Evolutionary conservation across 2,113 vertebrate genomes (phyloP), one percentile per base, ranked within the genome.

Genomic region (Plestiodon gilberti): DNA sequence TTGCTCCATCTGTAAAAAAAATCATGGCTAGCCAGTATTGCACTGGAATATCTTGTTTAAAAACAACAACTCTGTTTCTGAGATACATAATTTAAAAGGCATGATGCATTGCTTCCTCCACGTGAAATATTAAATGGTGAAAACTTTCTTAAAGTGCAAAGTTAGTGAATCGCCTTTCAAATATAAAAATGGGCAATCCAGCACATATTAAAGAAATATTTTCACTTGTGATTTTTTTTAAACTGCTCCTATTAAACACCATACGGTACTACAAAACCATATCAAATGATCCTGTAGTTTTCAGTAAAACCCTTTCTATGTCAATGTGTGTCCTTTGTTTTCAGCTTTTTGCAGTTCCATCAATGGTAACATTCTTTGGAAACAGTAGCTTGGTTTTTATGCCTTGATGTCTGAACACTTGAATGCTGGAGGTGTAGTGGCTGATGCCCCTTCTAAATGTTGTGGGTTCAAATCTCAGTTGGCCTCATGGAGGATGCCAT

Each of bases 1-100:
- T 6, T 77, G 30, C 87, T 90, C 77, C 81, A 91, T 55, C 43
- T 57, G 82, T 69, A 88, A 80, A 82, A 80, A 82, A 87, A 73
- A 76, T 89, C 65, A 77, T 64, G 87, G 70, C 11, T 84, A 13
- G 1, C 76, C 35, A 57, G 65, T 90, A 48, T 71, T 88, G 6
- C 33, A 8, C 55, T 75, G 48, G 52, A 88, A 87, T 2, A 0
- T 20, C 35, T 17, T 77, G 6, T 67, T 57, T 18, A 78, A 33
- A 64, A 83, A 74, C 11, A 43, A 33, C 15, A n/a, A 70, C 13
- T 48, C 8, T n/a, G 48, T 28, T 43, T 84, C 74, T 33, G 17
- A 77, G 62, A 35, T 84, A 35, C n/a, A 77, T 35, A 77, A 84
- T 77, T 77, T 84, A 84, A 76, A 64, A 84, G 40, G 48, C 6